phyloP scores from a whole-genome alignment of 2,888 invertebrate species.

The Gerosis bhagava region DNA sequence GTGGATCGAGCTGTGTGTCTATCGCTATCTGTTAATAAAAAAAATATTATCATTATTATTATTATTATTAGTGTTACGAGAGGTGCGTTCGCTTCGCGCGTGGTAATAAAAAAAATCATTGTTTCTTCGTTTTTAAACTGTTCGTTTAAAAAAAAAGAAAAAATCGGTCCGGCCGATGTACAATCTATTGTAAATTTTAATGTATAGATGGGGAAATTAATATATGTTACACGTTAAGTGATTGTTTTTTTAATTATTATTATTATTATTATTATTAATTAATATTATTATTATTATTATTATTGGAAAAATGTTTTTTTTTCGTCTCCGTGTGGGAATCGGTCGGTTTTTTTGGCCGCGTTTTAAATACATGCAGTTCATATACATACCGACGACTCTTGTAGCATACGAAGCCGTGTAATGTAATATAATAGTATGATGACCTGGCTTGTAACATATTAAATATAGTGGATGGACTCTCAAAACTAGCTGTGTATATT shows the following conservation, averaged over 20 bases:
- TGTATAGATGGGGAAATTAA: conserved; percentile 79
- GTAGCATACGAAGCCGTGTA: conserved; percentile 70
- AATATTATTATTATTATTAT: too few species aligned
- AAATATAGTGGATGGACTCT: conserved; percentile 66
- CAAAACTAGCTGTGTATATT: conserved; percentile 75
- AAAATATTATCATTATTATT: too few species aligned
- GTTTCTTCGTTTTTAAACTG: conserved; percentile 58
- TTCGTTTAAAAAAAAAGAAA: too few species aligned
- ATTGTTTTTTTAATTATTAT: conserved; percentile 64
- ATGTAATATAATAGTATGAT: conserved; percentile 62
- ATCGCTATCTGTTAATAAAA: conserved; percentile 38
- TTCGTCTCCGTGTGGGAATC: too few species aligned
- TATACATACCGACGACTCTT: conserved; percentile 53
- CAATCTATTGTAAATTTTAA: conserved; percentile 78
- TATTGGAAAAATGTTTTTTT: too few species aligned
- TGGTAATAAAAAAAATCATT: too few species aligned
- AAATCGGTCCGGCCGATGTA: conserved; percentile 61
- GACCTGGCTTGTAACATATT: conserved; percentile 74
- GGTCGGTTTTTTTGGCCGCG: conserved; percentile 38
- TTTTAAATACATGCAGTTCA: too few species aligned
- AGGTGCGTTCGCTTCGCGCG: too few species aligned
- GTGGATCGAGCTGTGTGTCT: conserved; percentile 50
- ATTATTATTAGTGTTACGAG: conserved; percentile 34
- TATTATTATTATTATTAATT: too few species aligned
- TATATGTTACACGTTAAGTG: conserved; percentile 72